Conservation (phyloP, 2,797 vertebrate species). For the Cyprinella venusta region DNA sequence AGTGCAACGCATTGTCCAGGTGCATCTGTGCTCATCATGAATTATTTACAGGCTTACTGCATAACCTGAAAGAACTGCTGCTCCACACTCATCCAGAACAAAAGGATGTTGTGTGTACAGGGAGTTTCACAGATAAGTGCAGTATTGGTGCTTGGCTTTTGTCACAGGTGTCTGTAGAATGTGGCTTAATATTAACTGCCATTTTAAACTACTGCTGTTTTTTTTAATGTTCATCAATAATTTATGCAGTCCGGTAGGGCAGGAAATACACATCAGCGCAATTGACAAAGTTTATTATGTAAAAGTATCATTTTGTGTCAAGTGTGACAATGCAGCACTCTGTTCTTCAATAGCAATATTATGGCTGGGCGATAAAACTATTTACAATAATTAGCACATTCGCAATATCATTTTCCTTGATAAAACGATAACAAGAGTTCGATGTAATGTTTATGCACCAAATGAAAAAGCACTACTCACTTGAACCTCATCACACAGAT, state of each 20-base stretch:
- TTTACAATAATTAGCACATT: too few species aligned
- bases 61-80: background rate
- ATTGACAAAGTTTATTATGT: too few species aligned
- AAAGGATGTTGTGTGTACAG: constrained; percentile 11
- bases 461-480: too few species aligned
- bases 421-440: too few species aligned
- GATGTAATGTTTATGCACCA: too few species aligned
- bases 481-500: too few species aligned
- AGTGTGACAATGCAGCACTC: too few species aligned
- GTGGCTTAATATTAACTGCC: background rate
- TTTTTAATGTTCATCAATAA: background rate
- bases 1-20: constrained; percentile 15
- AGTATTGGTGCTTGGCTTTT: background rate
- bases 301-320: too few species aligned
- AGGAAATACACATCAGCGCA: background rate
- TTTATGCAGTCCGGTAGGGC: background rate
- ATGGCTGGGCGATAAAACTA: too few species aligned
- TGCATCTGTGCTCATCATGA: constrained; percentile 21
- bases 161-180: constrained; percentile 22
- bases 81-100: background rate
- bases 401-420: too few species aligned
- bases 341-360: too few species aligned
- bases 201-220: background rate
- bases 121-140: constrained; percentile 15
- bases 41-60: constrained; percentile 34